Conservation (phyloP, 2,888 invertebrate genomes). For the Pogonocherus hispidulus region DNA sequence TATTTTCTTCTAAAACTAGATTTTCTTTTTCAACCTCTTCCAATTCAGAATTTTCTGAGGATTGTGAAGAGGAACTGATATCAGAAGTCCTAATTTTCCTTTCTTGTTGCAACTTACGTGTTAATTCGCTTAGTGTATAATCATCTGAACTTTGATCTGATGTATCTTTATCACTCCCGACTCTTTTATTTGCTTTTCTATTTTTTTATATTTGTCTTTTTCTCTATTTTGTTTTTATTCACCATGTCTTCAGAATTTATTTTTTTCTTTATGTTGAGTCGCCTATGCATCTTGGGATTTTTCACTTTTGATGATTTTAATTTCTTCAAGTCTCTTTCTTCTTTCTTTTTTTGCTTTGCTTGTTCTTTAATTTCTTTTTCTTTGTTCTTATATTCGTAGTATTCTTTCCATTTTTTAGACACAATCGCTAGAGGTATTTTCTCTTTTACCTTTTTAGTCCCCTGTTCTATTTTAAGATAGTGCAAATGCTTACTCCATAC, state of each 20-base stretch:
- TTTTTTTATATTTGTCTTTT: background rate
- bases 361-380: slow-evolving; percentile 6
- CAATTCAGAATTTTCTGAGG: slow-evolving; percentile 3
- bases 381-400: slow-evolving; percentile 14
- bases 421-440: slow-evolving; percentile 16
- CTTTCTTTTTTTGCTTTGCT: slow-evolving; percentile 8
- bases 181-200: background rate
- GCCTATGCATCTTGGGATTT: background rate
- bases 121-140: slow-evolving; percentile 12
- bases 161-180: background rate
- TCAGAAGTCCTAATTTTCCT: slow-evolving; percentile 18
- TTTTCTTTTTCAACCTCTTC: too few relatives aligned
- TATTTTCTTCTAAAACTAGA: slow-evolving; percentile 18
- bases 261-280: slow-evolving; percentile 9
- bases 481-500: slow-evolving; percentile 14
- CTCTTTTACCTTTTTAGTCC: slow-evolving; percentile 14
- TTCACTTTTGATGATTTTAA: slow-evolving; percentile 9
- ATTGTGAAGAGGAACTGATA: slow-evolving; percentile 12
- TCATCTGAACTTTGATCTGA: too few relatives aligned
- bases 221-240: background rate
- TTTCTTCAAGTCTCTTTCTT: slow-evolving; percentile 18
- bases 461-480: slow-evolving; percentile 9
- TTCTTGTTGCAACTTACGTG: slow-evolving; percentile 3
- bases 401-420: slow-evolving; percentile 19
- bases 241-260: background rate